A percentile compares a stretch with the other conserved stretches of the same genome.
phyloP scores from a whole-genome alignment of 2,888 invertebrate genomes.

The Nesidiocoris tenuis region DNA sequence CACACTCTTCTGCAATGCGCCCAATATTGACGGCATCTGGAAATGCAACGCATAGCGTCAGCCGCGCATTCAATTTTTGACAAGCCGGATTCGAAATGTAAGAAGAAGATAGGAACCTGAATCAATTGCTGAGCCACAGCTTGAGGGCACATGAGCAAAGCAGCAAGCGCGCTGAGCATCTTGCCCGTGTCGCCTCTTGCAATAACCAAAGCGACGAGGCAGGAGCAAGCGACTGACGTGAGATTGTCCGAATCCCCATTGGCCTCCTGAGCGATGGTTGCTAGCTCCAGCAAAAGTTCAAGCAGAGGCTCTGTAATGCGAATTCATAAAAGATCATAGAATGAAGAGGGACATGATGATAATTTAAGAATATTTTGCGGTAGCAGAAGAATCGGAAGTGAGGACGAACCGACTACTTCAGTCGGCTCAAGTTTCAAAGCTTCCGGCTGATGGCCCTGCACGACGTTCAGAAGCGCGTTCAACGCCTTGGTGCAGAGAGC shows the following conservation, averaged over 20 bases:
- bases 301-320: constrained; percentile 68
- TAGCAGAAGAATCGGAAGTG: background rate
- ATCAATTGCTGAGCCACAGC: constrained; percentile 76
- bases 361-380: background rate
- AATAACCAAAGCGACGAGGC: constrained; percentile 85
- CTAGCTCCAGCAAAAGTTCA: constrained; percentile 77
- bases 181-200: constrained; percentile 92
- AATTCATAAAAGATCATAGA: too few relatives aligned
- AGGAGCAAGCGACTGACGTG: constrained; percentile 86
- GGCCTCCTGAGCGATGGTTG: constrained; percentile 60
- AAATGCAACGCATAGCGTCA: constrained; percentile 50
- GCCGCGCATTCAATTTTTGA: too few relatives aligned
- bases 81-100: too few relatives aligned
- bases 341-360: too few relatives aligned
- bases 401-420: constrained; percentile 64
- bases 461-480: constrained; percentile 81
- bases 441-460: constrained; percentile 87
- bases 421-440: constrained; percentile 78
- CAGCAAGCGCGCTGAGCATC: constrained; percentile 80
- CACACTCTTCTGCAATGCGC: constrained; percentile 82
- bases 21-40: constrained; percentile 80
- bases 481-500: constrained; percentile 85
- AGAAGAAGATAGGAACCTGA: constrained; percentile 66
- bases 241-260: constrained; percentile 68
- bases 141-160: constrained; percentile 81